phyloP scores from a whole-genome alignment of 2,888 invertebrate species.

The Acanthosepion pharaonis region DNA sequence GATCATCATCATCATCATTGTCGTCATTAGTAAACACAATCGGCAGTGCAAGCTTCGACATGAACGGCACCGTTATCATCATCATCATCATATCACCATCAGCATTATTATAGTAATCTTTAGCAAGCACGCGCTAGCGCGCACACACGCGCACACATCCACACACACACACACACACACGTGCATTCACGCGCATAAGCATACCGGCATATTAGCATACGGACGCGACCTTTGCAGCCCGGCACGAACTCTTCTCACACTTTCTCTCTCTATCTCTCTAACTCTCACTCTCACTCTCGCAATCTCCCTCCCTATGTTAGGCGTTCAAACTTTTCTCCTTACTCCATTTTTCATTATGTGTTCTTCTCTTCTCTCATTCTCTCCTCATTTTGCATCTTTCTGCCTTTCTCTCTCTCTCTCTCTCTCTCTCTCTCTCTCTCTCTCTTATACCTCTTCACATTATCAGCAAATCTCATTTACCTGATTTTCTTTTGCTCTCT shows the following conservation, averaged over 20 bases:
- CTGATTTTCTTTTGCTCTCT: neutral
- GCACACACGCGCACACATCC: neutral
- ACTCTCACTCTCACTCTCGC: too few species aligned
- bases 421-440: neutral
- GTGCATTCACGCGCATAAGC: neutral
- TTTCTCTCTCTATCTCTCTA: neutral
- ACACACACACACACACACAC: neutral
- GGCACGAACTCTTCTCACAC: neutral
- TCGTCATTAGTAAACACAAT: neutral
- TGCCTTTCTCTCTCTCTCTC: neutral
- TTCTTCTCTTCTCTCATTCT: neutral
- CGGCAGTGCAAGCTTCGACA: too few species aligned
- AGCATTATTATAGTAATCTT: neutral
- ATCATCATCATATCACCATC: neutral
- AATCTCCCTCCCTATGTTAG: neutral
- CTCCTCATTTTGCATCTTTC: neutral
- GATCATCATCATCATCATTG: neutral
- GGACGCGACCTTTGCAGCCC: neutral
- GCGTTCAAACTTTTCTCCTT: neutral
- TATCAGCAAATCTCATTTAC: neutral
- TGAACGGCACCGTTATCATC: too few species aligned
- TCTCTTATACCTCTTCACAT: neutral
- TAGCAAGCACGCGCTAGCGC: neutral
- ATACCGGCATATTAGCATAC: slow-evolving; percentile 33
- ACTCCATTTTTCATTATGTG: neutral